A percentile compares a stretch with the other conserved stretches of the same genome.
phyloP scores from a whole-genome alignment of 64 coral and sea anemone genomes.

The Dendronephthya gigantea region DNA sequence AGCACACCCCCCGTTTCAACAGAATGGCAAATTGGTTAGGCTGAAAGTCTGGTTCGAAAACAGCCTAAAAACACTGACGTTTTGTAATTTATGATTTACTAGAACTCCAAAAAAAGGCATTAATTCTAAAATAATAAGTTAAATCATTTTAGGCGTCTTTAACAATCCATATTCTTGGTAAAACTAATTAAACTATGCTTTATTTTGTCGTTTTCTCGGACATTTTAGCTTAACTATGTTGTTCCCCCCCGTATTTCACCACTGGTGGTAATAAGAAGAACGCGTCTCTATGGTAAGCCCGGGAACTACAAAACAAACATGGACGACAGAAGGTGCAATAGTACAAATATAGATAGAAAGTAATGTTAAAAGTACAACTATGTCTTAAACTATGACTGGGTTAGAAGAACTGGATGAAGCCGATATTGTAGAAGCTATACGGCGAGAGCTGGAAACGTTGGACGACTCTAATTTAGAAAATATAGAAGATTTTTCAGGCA shows the following conservation, averaged over 20 bases:
- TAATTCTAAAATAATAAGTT: no score
- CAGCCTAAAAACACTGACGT: no score
- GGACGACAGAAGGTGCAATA: background rate
- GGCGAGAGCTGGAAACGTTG: background rate
- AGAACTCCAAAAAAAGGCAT: no score
- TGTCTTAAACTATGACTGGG: background rate
- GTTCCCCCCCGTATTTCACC: background rate
- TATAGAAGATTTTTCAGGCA: background rate
- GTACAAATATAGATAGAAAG: background rate
- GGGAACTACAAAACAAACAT: constrained; percentile 8
- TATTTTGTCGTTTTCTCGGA: background rate
- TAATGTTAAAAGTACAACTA: background rate
- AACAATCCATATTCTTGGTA: no score
- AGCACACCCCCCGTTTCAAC: no score
- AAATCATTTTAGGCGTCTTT: no score
- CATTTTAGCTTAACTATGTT: background rate
- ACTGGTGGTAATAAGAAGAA: no score
- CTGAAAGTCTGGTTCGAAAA: no score
- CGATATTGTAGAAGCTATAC: background rate
- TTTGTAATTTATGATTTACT: no score
- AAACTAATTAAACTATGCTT: no score
- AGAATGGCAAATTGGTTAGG: no score
- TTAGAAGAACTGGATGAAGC: background rate
- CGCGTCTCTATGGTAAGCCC: constrained; percentile 6
- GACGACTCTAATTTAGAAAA: background rate